Conservation (phyloP, 2,888 invertebrate species). For the Esperia sulphurella region DNA sequence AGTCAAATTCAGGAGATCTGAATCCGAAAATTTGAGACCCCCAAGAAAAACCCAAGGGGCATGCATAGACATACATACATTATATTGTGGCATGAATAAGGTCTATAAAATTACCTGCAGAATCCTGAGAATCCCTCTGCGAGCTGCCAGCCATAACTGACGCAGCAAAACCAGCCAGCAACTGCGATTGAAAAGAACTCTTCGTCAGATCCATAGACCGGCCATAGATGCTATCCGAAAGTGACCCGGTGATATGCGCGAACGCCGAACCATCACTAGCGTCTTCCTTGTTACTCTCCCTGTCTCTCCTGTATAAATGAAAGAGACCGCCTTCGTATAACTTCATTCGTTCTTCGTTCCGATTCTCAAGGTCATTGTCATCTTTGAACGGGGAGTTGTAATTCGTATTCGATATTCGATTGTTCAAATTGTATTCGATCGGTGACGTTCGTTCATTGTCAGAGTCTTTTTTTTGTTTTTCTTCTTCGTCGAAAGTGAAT, state of each 20-base stretch:
- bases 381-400: slow-evolving; percentile 64
- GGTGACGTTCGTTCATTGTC: slow-evolving; percentile 47
- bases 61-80: no score
- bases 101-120: slow-evolving; percentile 50
- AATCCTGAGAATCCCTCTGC: slow-evolving; percentile 58
- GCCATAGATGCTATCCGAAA: slow-evolving; percentile 61
- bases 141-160: slow-evolving; percentile 65
- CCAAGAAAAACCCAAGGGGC: no score
- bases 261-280: slow-evolving; percentile 38
- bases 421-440: slow-evolving; percentile 43
- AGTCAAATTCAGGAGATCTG: no score
- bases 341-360: slow-evolving; percentile 53
- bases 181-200: slow-evolving; percentile 62
- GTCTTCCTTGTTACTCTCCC: slow-evolving; percentile 49
- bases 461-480: slow-evolving; percentile 37
- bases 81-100: no score
- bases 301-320: slow-evolving; percentile 58
- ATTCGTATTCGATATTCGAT: slow-evolving; percentile 46
- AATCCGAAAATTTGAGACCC: no score
- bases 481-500: slow-evolving; percentile 30
- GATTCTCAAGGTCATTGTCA: slow-evolving; percentile 50
- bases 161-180: slow-evolving; percentile 64
- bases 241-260: slow-evolving; percentile 40
- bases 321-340: slow-evolving; percentile 63
- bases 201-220: slow-evolving; percentile 68